A percentile compares a stretch with the other conserved stretches of the same genome.
Conservation (phyloP, 1,140 invertebrate genomes). For the Danaus plexippus region DNA sequence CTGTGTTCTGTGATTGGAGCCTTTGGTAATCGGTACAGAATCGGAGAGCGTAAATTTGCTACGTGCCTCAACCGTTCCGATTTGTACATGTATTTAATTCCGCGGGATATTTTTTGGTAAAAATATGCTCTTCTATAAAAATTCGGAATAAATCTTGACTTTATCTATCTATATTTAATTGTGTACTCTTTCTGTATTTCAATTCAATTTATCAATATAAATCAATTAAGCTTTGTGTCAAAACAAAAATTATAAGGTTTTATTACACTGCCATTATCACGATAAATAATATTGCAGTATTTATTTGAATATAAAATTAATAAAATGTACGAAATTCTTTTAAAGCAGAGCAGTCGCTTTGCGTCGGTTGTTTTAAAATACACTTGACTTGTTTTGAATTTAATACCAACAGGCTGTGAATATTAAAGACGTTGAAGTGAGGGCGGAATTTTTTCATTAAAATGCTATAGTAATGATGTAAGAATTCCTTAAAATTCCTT, state of each 20-base stretch:
- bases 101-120: too few species aligned
- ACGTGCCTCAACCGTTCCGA: constrained; percentile 8
- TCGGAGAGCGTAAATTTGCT: constrained; percentile 10
- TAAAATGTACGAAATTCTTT: too few species aligned
- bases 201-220: too few species aligned
- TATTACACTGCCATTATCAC: too few species aligned
- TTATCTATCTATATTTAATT: too few species aligned
- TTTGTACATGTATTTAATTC: too few species aligned
- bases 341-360: not conserved
- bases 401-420: constrained; percentile 14
- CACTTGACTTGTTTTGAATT: constrained; percentile 17
- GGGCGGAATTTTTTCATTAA: constrained; percentile 8
- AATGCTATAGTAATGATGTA: constrained; percentile 1
- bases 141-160: too few species aligned
- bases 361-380: constrained; percentile 18
- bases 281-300: too few species aligned
- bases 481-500: too few species aligned
- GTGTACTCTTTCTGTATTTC: too few species aligned
- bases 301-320: too few species aligned
- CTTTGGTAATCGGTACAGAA: not conserved
- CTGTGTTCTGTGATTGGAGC: constrained; percentile 1
- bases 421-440: constrained; percentile 12
- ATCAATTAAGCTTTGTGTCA: not conserved
- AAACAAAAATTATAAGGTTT: not conserved
- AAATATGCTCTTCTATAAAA: too few species aligned